Conservation (phyloP, 1,140 invertebrate genomes). For the Drosophila ananassae region DNA sequence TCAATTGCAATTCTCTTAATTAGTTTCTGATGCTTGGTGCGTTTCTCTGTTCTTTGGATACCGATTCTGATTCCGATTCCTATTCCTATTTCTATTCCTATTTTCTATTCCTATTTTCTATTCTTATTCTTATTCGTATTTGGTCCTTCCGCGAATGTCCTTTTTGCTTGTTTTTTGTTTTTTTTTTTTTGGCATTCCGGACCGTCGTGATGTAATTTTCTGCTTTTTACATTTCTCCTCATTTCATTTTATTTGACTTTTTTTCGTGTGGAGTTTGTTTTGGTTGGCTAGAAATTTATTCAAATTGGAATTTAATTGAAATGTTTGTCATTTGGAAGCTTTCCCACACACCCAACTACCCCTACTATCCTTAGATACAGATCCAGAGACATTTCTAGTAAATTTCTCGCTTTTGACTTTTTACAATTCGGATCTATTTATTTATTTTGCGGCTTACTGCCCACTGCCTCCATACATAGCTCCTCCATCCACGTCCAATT, state of each 20-base stretch:
- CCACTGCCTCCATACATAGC: neutral
- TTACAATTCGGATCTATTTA: conserved; percentile 43
- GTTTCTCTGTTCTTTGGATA: conserved; percentile 12
- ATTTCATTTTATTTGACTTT: conserved; percentile 36
- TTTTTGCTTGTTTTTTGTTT: conserved; percentile 30
- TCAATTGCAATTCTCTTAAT: conserved; percentile 72
- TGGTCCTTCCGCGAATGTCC: conserved; percentile 1
- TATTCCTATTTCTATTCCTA: neutral
- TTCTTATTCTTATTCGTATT: neutral
- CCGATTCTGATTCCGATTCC: neutral
- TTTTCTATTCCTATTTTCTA: neutral
- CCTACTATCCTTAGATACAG: neutral
- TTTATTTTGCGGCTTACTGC: conserved; percentile 52
- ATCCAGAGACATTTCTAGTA: neutral
- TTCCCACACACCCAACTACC: conserved; percentile 36
- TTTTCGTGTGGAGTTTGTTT: conserved; percentile 34
- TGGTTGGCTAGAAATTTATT: conserved; percentile 54
- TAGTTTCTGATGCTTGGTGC: conserved; percentile 62
- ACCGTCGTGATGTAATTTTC: conserved; percentile 59
- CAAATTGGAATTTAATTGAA: conserved; percentile 72
- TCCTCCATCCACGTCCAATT: neutral
- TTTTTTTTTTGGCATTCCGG: conserved; percentile 35
- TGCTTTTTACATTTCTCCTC: conserved; percentile 55
- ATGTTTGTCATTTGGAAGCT: conserved; percentile 66
- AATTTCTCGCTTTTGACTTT: conserved; percentile 28